phyloP scores from a whole-genome alignment of 30 jellyfish, hydroid and myxozoan genomes.

The Morbakka virulenta region DNA sequence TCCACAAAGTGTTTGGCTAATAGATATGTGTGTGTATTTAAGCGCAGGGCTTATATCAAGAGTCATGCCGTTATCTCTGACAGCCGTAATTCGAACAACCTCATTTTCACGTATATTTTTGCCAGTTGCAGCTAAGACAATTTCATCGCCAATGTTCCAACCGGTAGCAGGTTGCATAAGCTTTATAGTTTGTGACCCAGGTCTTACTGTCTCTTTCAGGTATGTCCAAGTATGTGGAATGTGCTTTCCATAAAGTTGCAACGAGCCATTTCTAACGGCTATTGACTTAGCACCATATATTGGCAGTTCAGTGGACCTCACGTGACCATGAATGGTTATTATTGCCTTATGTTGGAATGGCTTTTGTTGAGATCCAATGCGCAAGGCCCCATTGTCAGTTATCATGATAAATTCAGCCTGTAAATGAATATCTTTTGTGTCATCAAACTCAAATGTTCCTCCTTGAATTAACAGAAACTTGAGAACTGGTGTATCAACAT shows the following conservation, averaged over 20 bases:
- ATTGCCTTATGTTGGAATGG: slow-evolving; percentile 87
- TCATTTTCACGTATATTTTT: slow-evolving; percentile 90
- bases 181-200: slow-evolving; percentile 59
- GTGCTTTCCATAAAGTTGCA: slow-evolving; percentile 83
- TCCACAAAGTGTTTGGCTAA: slow-evolving; percentile 76
- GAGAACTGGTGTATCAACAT: slow-evolving; percentile 79
- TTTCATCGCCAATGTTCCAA: slow-evolving; percentile 78
- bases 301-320: slow-evolving; percentile 92
- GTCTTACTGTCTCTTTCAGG: slow-evolving; percentile 62
- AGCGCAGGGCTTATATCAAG: slow-evolving; percentile 60
- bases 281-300: slow-evolving; percentile 92
- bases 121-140: slow-evolving; percentile 85
- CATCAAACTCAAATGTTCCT: slow-evolving; percentile 85
- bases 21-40: slow-evolving; percentile 61
- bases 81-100: slow-evolving; percentile 62
- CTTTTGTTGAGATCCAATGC: slow-evolving; percentile 78
- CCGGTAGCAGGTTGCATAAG: slow-evolving; percentile 63
- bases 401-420: slow-evolving; percentile 84
- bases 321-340: slow-evolving; percentile 88
- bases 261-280: slow-evolving; percentile 78
- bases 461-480: slow-evolving; percentile 70
- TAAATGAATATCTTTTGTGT: slow-evolving; percentile 58
- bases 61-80: slow-evolving; percentile 67
- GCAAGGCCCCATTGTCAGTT: slow-evolving; percentile 65
- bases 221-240: slow-evolving; percentile 86